Evolutionary conservation across 2,113 vertebrate genomes (phyloP).

Genomic region (Ginglymostoma cirratum): DNA sequence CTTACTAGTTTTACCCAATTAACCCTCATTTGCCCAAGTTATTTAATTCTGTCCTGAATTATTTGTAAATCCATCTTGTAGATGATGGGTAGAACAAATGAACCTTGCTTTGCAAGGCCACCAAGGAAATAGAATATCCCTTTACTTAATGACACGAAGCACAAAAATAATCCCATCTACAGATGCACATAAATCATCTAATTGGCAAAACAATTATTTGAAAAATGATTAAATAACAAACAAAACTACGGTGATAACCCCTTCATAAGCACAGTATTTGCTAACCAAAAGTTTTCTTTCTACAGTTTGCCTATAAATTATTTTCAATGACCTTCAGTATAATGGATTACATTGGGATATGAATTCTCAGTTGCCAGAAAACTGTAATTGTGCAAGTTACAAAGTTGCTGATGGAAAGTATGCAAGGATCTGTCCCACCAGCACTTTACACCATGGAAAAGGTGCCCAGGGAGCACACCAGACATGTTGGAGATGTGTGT

Average conservation of each 20-base stretch:
- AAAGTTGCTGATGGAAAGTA: background rate
- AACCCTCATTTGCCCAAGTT: too few relatives aligned
- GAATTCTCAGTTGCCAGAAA: background rate
- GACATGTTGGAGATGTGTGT: background rate
- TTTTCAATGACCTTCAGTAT: background rate
- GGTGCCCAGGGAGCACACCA: background rate
- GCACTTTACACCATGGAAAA: background rate
- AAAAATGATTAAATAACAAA: too few relatives aligned
- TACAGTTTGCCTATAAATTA: background rate
- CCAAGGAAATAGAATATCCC: background rate
- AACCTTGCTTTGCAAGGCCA: background rate
- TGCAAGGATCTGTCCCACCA: background rate
- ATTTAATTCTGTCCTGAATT: background rate
- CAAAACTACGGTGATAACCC: background rate
- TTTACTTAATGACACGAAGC: too few relatives aligned
- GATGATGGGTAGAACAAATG: background rate
- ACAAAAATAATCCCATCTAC: background rate
- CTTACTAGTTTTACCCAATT: too few relatives aligned
- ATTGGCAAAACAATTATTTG: background rate
- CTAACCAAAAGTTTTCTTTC: background rate
- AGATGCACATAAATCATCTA: background rate
- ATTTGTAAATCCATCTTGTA: background rate
- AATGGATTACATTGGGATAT: background rate
- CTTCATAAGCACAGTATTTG: background rate
- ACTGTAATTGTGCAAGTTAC: too few relatives aligned